phyloP scores from a whole-genome alignment of 2,113 vertebrate genomes.

The Saguinus imperator region DNA sequence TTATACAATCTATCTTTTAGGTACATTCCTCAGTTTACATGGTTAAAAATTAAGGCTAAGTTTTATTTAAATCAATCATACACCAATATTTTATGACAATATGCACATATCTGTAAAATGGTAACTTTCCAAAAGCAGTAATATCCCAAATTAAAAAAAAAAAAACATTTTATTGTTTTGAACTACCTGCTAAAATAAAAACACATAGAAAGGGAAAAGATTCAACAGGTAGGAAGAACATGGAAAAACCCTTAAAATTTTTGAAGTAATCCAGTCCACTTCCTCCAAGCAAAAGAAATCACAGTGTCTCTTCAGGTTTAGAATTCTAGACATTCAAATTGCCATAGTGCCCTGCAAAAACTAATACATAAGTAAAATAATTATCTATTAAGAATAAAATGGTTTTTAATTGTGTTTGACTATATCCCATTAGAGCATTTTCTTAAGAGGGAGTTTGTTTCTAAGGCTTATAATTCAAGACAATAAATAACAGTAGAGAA shows the following conservation, averaged over 20 bases:
- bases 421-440: background rate
- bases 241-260: constrained; percentile 39
- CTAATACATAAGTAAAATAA: constrained; percentile 76
- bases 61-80: constrained; percentile 28
- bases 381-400: background rate
- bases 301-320: constrained; percentile 60
- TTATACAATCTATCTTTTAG: background rate
- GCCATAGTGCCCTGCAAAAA: constrained; percentile 90
- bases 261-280: constrained; percentile 66
- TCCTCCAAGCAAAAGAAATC: constrained; percentile 70
- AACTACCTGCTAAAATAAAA: constrained; percentile 52
- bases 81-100: constrained; percentile 4
- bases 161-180: constrained; percentile 48
- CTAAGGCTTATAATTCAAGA: constrained; percentile 12
- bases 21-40: background rate
- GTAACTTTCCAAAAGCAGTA: constrained; percentile 58
- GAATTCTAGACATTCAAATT: constrained; percentile 79
- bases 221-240: constrained; percentile 66
- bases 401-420: background rate
- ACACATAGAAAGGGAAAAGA: background rate
- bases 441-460: background rate
- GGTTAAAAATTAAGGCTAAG: constrained; percentile 57
- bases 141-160: constrained; percentile 61
- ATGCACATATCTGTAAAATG: constrained; percentile 9
- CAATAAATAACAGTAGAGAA: background rate